Evolutionary conservation across 2,888 invertebrate species (phyloP).

Genomic region (Trachelus iudaicus): DNA sequence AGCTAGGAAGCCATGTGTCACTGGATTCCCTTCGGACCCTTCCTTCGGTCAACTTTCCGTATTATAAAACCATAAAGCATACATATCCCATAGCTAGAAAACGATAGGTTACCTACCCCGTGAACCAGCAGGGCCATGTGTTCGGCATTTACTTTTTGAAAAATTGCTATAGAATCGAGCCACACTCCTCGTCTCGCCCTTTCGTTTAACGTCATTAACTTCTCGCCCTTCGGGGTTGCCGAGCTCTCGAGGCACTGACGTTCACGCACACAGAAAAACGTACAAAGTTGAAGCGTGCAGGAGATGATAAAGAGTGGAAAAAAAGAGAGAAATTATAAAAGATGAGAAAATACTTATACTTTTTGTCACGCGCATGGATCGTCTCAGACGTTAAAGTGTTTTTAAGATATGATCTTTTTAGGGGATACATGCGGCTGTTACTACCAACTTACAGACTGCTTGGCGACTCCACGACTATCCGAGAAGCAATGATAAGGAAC

Average conservation of each 20-base stretch:
- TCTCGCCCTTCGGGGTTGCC: constrained; percentile 8
- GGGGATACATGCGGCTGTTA: background rate
- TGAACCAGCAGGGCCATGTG: constrained; percentile 36
- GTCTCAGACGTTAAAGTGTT: background rate
- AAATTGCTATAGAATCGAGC: constrained; percentile 20
- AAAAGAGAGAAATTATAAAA: background rate
- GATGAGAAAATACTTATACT: background rate
- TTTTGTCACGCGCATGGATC: constrained; percentile 1
- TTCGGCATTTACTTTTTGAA: constrained; percentile 34
- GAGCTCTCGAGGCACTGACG: background rate
- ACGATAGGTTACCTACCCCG: background rate
- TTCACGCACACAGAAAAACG: background rate
- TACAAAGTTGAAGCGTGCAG: background rate
- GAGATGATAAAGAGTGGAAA: background rate
- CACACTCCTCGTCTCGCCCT: constrained; percentile 18
- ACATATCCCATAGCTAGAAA: constrained; percentile 5
- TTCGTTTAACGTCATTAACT: constrained; percentile 39
- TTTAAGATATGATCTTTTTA: background rate
- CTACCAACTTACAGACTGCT: background rate
- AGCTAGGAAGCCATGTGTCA: constrained; percentile 25
- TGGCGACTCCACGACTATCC: constrained; percentile 3
- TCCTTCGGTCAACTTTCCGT: constrained; percentile 51
- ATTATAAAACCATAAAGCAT: constrained; percentile 63
- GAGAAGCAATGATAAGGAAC: background rate
- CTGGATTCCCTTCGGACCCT: constrained; percentile 21